A percentile compares a stretch with the other conserved stretches of the same genome.
These are phyloP conservation scores for Cichlasoma orientale DNA, from an alignment of 2,797 vertebrate species.

Conservation along the genomic window DNA sequence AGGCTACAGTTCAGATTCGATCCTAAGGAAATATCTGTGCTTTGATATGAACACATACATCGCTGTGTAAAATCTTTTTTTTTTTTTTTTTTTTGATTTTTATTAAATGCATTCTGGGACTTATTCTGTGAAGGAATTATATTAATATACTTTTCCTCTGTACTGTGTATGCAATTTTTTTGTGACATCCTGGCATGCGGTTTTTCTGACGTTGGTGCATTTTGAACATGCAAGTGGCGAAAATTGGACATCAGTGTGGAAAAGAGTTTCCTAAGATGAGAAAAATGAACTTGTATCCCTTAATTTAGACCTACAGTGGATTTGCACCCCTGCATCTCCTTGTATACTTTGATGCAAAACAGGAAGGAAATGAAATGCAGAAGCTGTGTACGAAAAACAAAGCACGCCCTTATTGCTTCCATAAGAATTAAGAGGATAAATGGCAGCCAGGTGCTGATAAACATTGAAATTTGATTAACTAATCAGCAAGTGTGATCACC, in stretches of 20 bases:
- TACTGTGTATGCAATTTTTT: conserved; percentile 1
- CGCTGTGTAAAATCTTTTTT: conserved; percentile 20
- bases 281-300: not conserved
- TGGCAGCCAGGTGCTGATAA: too few species aligned
- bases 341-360: not conserved
- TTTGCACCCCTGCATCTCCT: not conserved
- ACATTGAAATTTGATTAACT: too few species aligned
- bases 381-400: too few species aligned
- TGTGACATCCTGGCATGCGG: conserved; percentile 12
- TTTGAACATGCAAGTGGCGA: conserved; percentile 9
- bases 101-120: conserved; percentile 35
- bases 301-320: not conserved
- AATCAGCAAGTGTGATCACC: too few species aligned
- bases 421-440: too few species aligned
- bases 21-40: conserved; percentile 41
- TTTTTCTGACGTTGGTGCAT: conserved; percentile 21
- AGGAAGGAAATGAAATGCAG: too few species aligned
- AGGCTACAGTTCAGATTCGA: conserved; percentile 44
- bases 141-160: not conserved
- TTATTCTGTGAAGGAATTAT: not conserved
- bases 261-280: conserved; percentile 1
- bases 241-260: not conserved
- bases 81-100: not conserved
- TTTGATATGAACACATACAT: conserved; percentile 51
- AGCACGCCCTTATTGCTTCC: too few species aligned